Evolutionary conservation across 2,888 invertebrate genomes (phyloP).

Genomic region (Petrolisthes cinctipes): DNA sequence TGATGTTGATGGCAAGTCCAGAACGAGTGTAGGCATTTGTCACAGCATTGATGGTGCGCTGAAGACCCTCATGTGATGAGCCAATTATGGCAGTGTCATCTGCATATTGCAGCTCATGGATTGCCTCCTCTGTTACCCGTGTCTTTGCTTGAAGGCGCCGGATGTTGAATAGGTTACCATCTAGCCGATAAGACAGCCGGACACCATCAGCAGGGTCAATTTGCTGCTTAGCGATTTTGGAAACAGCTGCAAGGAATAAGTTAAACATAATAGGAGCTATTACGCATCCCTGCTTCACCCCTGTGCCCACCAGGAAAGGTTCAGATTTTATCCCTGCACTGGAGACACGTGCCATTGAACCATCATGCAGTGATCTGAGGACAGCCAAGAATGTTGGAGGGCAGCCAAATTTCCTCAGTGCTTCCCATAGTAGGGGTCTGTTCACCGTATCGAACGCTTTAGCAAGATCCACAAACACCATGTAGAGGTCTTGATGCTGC

Average conservation of each 20-base stretch:
- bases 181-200: background rate
- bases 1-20: too few species aligned
- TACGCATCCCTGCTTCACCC: constrained; percentile 16
- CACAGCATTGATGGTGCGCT: too few species aligned
- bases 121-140: background rate
- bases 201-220: constrained; percentile 11
- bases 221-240: background rate
- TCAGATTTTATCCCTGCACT: background rate
- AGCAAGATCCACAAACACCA: background rate
- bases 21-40: too few species aligned
- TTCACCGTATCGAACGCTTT: background rate
- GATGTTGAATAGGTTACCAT: constrained; percentile 5
- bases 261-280: background rate
- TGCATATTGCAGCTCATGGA: background rate
- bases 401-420: background rate
- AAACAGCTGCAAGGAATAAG: constrained; percentile 2
- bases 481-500: background rate
- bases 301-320: background rate
- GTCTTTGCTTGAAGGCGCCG: background rate
- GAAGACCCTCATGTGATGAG: too few species aligned
- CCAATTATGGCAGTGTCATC: background rate
- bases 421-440: background rate
- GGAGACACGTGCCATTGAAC: background rate
- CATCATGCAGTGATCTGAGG: constrained; percentile 11
- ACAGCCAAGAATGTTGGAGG: background rate